Percentiles rank a stretch among this genome's conserved stretches.
These are phyloP conservation scores for Xiphydria camelus DNA, from an alignment of 2,888 invertebrate species.

Conservation along the genomic window DNA sequence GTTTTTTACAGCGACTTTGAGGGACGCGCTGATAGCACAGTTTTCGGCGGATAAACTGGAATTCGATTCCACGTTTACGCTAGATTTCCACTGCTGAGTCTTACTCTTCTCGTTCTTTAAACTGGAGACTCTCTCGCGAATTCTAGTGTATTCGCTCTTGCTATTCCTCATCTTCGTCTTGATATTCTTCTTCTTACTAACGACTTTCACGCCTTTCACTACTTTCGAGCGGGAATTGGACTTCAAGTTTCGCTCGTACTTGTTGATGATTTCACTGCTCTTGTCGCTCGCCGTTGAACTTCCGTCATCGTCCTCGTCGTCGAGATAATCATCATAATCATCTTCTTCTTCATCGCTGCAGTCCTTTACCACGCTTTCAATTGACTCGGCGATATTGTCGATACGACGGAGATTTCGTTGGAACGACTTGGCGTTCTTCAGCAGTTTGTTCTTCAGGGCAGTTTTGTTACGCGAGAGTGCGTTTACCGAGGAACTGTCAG, in stretches of 20 bases:
- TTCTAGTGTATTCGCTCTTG: constrained; percentile 10
- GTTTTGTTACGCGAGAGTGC: constrained; percentile 45
- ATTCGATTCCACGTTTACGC: background rate
- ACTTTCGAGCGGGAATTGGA: constrained; percentile 20
- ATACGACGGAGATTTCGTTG: constrained; percentile 47
- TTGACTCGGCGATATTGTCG: constrained; percentile 46
- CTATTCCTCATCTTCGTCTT: constrained; percentile 29
- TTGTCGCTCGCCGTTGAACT: background rate
- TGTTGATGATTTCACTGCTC: too few relatives aligned
- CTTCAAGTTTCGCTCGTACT: background rate
- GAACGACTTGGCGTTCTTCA: constrained; percentile 53
- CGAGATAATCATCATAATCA: constrained; percentile 10
- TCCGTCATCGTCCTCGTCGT: constrained; percentile 12
- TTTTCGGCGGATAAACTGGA: background rate
- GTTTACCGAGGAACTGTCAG: constrained; percentile 34
- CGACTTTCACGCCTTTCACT: constrained; percentile 27
- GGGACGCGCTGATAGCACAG: background rate
- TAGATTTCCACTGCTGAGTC: background rate
- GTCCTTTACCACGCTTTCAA: constrained; percentile 43
- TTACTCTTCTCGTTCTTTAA: background rate
- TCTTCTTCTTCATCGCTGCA: constrained; percentile 15
- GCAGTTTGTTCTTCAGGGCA: constrained; percentile 44
- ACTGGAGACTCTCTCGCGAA: background rate
- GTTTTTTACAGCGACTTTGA: too few relatives aligned
- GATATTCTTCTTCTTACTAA: constrained; percentile 44